These are phyloP conservation scores for Gandaritis pyraliata DNA, from an alignment of 2,888 invertebrate species.

Conservation along the genomic window DNA sequence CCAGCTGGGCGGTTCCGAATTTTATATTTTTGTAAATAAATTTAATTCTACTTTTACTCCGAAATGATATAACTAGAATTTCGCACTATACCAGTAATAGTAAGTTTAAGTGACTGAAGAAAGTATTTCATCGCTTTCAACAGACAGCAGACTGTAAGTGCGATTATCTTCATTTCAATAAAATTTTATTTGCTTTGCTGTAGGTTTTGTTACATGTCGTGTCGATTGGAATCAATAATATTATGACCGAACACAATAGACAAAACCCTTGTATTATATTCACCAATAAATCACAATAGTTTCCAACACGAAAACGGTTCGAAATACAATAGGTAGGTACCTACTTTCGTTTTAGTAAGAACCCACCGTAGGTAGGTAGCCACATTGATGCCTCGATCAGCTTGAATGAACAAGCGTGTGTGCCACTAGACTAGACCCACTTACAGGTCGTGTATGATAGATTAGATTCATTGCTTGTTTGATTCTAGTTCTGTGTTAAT, in stretches of 20 bases:
- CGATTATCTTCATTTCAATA: too few species aligned
- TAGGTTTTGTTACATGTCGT: slow-evolving; percentile 44
- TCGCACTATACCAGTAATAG: background rate
- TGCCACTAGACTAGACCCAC: slow-evolving; percentile 10
- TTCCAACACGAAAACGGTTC: background rate
- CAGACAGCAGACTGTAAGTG: slow-evolving; percentile 35
- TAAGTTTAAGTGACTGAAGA: slow-evolving; percentile 2
- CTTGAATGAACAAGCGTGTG: slow-evolving; percentile 32
- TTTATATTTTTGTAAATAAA: slow-evolving; percentile 55
- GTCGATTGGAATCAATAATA: slow-evolving; percentile 59
- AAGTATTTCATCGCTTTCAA: slow-evolving; percentile 14
- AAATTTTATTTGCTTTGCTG: slow-evolving; percentile 10
- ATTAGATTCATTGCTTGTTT: background rate
- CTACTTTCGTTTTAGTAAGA: background rate
- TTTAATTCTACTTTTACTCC: slow-evolving; percentile 3
- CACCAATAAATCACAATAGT: background rate
- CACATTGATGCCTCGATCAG: slow-evolving; percentile 30
- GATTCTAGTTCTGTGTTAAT: background rate
- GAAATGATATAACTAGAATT: background rate
- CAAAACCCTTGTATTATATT: slow-evolving; percentile 15
- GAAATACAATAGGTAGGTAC: background rate
- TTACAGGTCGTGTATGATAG: background rate
- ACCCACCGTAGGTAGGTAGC: background rate
- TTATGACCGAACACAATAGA: background rate
- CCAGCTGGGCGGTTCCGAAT: slow-evolving; percentile 78